These are phyloP conservation scores for Strix aluco DNA, from an alignment of 2,113 vertebrate species.

Conservation along the genomic window DNA sequence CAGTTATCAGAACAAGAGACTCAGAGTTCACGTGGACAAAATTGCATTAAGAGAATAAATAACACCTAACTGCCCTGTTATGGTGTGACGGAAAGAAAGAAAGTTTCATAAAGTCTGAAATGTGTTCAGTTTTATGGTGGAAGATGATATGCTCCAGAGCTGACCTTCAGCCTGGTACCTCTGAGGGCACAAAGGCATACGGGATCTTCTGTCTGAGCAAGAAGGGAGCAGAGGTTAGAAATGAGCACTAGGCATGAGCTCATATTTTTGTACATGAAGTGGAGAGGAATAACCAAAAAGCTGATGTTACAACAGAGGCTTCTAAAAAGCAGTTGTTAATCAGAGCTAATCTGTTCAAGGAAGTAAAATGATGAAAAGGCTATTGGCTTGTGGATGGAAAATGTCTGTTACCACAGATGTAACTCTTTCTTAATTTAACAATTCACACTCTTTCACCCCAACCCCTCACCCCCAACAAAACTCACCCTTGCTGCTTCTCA, in stretches of 20 bases:
- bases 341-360: neutral
- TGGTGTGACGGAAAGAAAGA: neutral
- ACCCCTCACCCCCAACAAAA: neutral
- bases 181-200: fast-evolving
- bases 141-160: neutral
- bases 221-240: neutral
- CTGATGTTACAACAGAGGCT: neutral
- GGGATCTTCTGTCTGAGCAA: neutral
- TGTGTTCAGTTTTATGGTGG: neutral
- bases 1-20: neutral
- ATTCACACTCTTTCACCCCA: neutral
- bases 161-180: neutral
- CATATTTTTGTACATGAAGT: neutral
- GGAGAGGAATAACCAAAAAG: neutral
- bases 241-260: neutral
- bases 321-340: neutral
- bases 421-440: neutral
- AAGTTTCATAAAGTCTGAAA: neutral
- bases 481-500: neutral
- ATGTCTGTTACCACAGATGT: neutral
- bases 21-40: neutral
- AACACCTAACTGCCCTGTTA: neutral
- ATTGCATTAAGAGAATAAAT: neutral
- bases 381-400: neutral
- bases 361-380: neutral